phyloP scores from a whole-genome alignment of 2,888 invertebrate genomes.

The Pollenia griseotomentosa region DNA sequence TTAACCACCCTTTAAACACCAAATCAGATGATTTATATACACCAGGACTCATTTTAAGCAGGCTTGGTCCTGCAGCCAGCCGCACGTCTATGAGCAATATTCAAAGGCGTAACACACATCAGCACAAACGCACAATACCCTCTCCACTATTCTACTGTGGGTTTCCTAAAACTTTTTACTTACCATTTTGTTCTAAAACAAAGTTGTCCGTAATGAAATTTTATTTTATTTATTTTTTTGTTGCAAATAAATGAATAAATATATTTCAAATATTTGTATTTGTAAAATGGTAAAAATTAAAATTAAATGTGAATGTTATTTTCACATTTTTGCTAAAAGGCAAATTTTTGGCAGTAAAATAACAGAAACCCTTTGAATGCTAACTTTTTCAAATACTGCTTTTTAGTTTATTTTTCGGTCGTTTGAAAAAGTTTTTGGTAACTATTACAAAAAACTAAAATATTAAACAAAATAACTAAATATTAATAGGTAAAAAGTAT shows the following conservation, averaged over 20 bases:
- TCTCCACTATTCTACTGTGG: too few species aligned
- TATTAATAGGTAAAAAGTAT: too few species aligned
- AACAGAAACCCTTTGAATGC: not conserved
- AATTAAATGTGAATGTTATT: not conserved
- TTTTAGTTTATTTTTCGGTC: not conserved
- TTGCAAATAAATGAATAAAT: not conserved
- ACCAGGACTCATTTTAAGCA: too few species aligned
- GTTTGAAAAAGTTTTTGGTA: not conserved
- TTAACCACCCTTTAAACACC: too few species aligned
- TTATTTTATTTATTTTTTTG: not conserved
- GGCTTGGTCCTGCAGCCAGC: too few species aligned
- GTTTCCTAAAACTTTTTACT: conserved; percentile 5
- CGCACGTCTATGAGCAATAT: too few species aligned
- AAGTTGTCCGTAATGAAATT: not conserved
- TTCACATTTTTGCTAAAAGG: conserved; percentile 11
- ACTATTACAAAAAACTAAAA: too few species aligned
- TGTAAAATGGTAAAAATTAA: not conserved
- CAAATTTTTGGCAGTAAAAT: not conserved
- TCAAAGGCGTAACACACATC: too few species aligned
- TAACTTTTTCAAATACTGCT: not conserved
- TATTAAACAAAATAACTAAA: too few species aligned
- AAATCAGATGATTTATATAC: too few species aligned
- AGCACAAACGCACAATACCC: too few species aligned
- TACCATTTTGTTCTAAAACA: not conserved
- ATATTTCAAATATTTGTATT: conserved; percentile 1